phyloP scores from a whole-genome alignment of 2,113 vertebrate species.

The Amphilophus citrinellus region DNA sequence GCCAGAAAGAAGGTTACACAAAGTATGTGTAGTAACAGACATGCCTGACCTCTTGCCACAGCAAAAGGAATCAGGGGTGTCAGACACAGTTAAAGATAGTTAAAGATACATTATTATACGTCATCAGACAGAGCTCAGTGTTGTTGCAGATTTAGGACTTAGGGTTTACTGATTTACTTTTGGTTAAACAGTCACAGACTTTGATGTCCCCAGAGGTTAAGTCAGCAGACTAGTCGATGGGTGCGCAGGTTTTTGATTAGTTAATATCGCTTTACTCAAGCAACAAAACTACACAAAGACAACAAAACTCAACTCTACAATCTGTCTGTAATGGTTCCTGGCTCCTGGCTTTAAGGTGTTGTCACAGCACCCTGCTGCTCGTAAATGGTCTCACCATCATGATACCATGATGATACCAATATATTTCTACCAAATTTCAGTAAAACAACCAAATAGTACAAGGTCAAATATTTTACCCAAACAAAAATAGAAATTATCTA shows the following conservation, averaged over 20 bases:
- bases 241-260: not conserved
- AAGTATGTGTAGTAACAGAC: not conserved
- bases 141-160: not conserved
- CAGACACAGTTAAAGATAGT: not conserved
- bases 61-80: not conserved
- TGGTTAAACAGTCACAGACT: not conserved
- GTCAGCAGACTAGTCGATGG: not conserved
- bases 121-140: not conserved
- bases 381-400: too few species aligned
- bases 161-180: constrained; percentile 6
- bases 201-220: not conserved
- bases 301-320: not conserved
- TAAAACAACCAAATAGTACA: too few species aligned
- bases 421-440: too few species aligned
- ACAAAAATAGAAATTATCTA: too few species aligned
- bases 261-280: not conserved
- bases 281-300: too few species aligned
- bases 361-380: too few species aligned
- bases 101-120: not conserved
- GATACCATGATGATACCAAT: too few species aligned
- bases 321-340: not conserved
- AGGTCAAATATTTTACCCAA: too few species aligned
- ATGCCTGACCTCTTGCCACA: not conserved
- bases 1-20: not conserved
- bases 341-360: too few species aligned